Evolutionary conservation across 2,888 invertebrate species (phyloP), one percentile per base, ranked within the genome.

Genomic region (Rhagium mordax): DNA sequence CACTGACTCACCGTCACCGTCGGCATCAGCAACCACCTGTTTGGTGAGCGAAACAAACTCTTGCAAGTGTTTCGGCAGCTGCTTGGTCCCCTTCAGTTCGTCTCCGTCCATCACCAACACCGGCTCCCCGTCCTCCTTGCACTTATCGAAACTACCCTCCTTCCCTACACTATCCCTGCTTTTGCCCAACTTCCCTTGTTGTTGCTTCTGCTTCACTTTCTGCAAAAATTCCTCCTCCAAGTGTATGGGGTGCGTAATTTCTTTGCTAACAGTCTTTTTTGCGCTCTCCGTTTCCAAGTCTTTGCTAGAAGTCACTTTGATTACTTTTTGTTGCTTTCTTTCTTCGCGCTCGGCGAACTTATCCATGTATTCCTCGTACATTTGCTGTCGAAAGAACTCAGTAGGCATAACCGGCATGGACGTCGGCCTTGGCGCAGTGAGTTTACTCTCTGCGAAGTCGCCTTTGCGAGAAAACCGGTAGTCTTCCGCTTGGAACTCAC

Each of bases 291-390:
- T 73, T 27, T 78, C 81, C 8, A 49, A 33, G 24, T 82, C 81
- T 24, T 81, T 78, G 15, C 29, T 85, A 13, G 92, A 91, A 0
- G 94, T 93, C 72, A 96, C 92, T 89, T 95, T 95, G 15, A 96
- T 93, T 20, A 95, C 91, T 88, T 94, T 95, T 67, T 94, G 93
- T 74, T 94, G 91, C 80, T 94, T 94, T 55, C 96, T 90, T 83
- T 95, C 93, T 81, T 94, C 92, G 10, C 95, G 90, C 85, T 94
- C 94, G 4, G 93, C 92, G 82, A 96, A 93, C 87, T 95, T 94
- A 83, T 90, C 90, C 84, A 95, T 91, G 88, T 95, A 96, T 86
- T 96, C 96, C 80, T 94, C 91, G 87, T 94, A 96, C 95, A 96
- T 96, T 87, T 93, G 92, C 78, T 94, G 93, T 6, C 95, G 91